Conservation (phyloP, 2,888 invertebrate species). For the Brachycybe producta region DNA sequence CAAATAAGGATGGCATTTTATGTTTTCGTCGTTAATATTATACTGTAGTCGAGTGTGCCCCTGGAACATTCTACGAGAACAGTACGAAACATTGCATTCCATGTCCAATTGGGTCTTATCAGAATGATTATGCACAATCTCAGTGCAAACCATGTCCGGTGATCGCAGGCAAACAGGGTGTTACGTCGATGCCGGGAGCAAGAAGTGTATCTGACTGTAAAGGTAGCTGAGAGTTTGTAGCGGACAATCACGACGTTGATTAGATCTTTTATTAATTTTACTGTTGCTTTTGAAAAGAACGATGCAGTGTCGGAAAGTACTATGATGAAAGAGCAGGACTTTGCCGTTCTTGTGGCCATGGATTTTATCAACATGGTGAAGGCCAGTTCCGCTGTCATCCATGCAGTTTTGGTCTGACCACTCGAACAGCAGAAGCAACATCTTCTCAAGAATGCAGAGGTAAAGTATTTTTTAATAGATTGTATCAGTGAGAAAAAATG, state of each 20-base stretch:
- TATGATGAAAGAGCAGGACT: constrained; percentile 77
- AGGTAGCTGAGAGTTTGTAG: constrained; percentile 38
- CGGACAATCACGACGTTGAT: neutral
- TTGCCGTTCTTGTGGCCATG: constrained; percentile 84
- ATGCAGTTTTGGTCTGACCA: constrained; percentile 83
- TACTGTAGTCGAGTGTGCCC: constrained; percentile 62
- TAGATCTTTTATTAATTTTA: neutral
- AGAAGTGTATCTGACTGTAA: constrained; percentile 80
- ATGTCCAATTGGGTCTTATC: constrained; percentile 81
- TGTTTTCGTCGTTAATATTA: neutral
- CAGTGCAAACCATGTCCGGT: constrained; percentile 80
- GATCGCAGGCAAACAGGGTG: constrained; percentile 78
- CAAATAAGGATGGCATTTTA: neutral
- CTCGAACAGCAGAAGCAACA: constrained; percentile 67
- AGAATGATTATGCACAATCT: constrained; percentile 79
- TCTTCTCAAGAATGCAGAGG: constrained; percentile 26
- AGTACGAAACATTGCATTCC: constrained; percentile 58
- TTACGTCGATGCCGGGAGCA: constrained; percentile 74
- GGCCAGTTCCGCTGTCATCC: constrained; percentile 78
- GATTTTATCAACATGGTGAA: constrained; percentile 81
- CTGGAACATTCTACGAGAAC: constrained; percentile 70
- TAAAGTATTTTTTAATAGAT: constrained; percentile 16
- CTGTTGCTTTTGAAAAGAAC: constrained; percentile 44
- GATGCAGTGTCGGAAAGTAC: constrained; percentile 86
- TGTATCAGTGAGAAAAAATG: neutral